Percentiles rank a stretch among this genome's conserved stretches.
These are phyloP conservation scores for Drosophila sulfurigaster DNA, from an alignment of 1,140 invertebrate species.

Conservation along the genomic window DNA sequence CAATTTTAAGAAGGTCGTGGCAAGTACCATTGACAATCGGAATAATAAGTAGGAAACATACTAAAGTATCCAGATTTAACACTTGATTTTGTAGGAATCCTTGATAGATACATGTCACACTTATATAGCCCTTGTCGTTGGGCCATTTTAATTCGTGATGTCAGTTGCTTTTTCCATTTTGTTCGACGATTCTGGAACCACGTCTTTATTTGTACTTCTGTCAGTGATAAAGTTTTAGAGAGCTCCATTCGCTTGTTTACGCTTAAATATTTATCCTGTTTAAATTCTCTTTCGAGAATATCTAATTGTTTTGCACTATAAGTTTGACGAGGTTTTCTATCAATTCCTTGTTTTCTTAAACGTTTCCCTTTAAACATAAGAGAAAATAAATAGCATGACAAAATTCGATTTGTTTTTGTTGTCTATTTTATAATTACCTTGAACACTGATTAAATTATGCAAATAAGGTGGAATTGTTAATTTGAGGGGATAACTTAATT, in stretches of 20 bases:
- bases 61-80: background rate
- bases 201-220: constrained; percentile 98
- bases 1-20: constrained; percentile 5
- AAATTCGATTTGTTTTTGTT: background rate
- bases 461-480: constrained; percentile 38
- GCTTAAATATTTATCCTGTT: constrained; percentile 97
- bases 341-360: constrained; percentile 93
- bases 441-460: constrained; percentile 44
- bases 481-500: constrained; percentile 24
- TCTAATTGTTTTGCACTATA: constrained; percentile 97
- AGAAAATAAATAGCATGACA: background rate
- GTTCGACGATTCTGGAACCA: constrained; percentile 98
- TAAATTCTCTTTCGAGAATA: constrained; percentile 95
- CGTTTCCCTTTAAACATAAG: constrained; percentile 87
- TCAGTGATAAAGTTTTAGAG: constrained; percentile 93
- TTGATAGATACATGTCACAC: constrained; percentile 78
- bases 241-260: constrained; percentile 97
- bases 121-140: constrained; percentile 93
- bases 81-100: constrained; percentile 8
- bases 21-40: constrained; percentile 23
- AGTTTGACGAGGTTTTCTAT: constrained; percentile 97
- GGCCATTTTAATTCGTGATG: constrained; percentile 93
- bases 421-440: constrained; percentile 35
- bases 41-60: constrained; percentile 16
- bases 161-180: constrained; percentile 98